phyloP scores from a whole-genome alignment of 2,888 invertebrate genomes.

The Drosophila formosana region DNA sequence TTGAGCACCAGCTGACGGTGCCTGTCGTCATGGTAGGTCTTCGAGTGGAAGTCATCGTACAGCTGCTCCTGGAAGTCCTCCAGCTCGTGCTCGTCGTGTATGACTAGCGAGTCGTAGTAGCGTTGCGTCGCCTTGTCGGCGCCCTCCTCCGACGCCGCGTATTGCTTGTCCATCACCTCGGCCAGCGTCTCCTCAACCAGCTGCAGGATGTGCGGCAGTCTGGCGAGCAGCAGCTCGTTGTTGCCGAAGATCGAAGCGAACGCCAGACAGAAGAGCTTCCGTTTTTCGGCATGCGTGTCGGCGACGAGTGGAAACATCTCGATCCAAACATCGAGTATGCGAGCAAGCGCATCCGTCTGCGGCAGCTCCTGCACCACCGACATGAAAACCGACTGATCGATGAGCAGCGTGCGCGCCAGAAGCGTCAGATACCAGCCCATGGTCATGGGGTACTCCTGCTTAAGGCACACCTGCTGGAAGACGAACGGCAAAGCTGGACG shows the following conservation, averaged over 20 bases:
- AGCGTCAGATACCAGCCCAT: slow-evolving; percentile 92
- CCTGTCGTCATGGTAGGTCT: slow-evolving; percentile 91
- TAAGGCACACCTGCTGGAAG: slow-evolving; percentile 89
- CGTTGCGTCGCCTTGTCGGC: slow-evolving; percentile 63
- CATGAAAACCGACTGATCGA: slow-evolving; percentile 89
- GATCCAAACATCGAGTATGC: slow-evolving; percentile 92
- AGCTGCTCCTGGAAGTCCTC: slow-evolving; percentile 79
- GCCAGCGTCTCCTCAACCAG: slow-evolving; percentile 92
- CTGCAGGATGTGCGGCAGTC: slow-evolving; percentile 90
- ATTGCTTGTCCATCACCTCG: slow-evolving; percentile 91
- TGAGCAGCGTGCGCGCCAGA: slow-evolving; percentile 91
- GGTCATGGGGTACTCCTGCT: slow-evolving; percentile 90
- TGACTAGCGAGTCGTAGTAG: slow-evolving; percentile 85
- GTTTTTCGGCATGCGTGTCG: slow-evolving; percentile 89
- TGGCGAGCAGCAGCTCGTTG: slow-evolving; percentile 89
- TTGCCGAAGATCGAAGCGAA: slow-evolving; percentile 89
- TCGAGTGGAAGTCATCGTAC: slow-evolving; percentile 86
- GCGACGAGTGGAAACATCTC: slow-evolving; percentile 91
- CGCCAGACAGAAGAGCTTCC: slow-evolving; percentile 92
- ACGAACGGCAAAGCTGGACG: slow-evolving; percentile 88
- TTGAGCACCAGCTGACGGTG: slow-evolving; percentile 88
- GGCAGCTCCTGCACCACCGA: slow-evolving; percentile 85
- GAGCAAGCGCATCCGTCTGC: slow-evolving; percentile 89
- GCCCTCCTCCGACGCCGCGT: slow-evolving; percentile 53
- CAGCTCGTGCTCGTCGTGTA: slow-evolving; percentile 84